Evolutionary conservation across 2,113 vertebrate genomes (phyloP).

Genomic region (Grus americana): DNA sequence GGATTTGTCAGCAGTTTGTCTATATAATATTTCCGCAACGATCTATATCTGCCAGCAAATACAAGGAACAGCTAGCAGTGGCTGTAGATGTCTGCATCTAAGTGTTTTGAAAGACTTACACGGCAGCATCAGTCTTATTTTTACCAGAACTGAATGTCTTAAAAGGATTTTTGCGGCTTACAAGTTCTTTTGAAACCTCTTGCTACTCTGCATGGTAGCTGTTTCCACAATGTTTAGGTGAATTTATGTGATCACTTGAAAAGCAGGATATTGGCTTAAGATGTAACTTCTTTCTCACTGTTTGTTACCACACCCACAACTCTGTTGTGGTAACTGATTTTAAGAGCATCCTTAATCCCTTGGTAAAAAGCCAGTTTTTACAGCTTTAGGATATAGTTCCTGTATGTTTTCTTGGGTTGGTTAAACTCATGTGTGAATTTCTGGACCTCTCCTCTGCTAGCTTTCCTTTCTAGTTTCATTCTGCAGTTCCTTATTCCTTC

Average conservation of each 20-base stretch:
- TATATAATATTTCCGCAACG: background rate
- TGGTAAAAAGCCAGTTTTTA: background rate
- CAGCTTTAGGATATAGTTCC: background rate
- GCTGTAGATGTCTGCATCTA: background rate
- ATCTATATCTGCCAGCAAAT: background rate
- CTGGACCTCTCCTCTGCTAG: background rate
- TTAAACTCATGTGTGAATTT: background rate
- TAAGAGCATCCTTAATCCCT: background rate
- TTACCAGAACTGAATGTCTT: background rate
- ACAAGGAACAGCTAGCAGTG: background rate
- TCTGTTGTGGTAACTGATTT: background rate
- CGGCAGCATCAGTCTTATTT: background rate
- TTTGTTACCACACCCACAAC: background rate
- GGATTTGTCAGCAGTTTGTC: background rate
- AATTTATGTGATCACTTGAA: background rate
- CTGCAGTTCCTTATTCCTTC: background rate
- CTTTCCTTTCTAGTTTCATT: background rate
- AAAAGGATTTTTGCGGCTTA: background rate
- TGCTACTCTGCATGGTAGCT: background rate
- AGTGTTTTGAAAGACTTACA: background rate
- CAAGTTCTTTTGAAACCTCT: background rate
- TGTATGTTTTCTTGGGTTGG: background rate
- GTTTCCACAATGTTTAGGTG: background rate
- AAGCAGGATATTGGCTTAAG: background rate
- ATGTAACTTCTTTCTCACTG: background rate